These are phyloP conservation scores for Pasiphila rectangulata DNA, from an alignment of 2,888 invertebrate genomes.

Conservation along the genomic window DNA sequence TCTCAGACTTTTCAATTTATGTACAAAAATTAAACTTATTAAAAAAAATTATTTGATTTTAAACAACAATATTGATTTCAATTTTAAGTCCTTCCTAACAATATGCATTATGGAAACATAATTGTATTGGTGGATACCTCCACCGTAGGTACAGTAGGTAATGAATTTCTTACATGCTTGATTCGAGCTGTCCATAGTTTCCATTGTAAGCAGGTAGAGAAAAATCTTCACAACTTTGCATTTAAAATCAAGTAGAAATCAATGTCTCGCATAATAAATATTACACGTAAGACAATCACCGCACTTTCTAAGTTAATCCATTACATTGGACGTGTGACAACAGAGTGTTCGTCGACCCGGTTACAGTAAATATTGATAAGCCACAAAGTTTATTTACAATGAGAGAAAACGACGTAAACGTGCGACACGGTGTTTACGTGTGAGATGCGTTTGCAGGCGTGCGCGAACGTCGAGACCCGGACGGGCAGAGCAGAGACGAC, in stretches of 20 bases:
- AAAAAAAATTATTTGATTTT: too few species aligned
- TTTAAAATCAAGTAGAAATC: conserved; percentile 24
- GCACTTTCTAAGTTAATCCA: conserved; percentile 29
- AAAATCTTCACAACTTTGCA: conserved; percentile 27
- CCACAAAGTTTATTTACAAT: conserved; percentile 41
- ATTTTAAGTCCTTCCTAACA: too few species aligned
- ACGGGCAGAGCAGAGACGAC: conserved; percentile 42
- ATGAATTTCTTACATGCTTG: conserved; percentile 47
- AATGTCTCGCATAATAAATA: conserved; percentile 24
- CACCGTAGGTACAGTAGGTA: neutral
- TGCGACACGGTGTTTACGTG: conserved; percentile 52
- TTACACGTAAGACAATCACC: conserved; percentile 28
- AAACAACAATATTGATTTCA: neutral
- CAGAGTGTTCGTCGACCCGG: conserved; percentile 43
- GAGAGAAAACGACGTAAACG: conserved; percentile 38
- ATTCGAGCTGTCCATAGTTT: conserved; percentile 46
- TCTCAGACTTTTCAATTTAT: too few species aligned
- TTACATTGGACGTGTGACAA: conserved; percentile 20
- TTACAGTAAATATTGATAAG: conserved; percentile 56
- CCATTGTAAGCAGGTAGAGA: conserved; percentile 38
- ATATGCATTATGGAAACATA: too few species aligned
- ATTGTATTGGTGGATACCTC: too few species aligned
- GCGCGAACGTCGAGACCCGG: conserved; percentile 60
- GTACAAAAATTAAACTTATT: too few species aligned
- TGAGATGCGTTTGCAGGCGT: conserved; percentile 51